A percentile compares a stretch with the other conserved stretches of the same genome.
Evolutionary conservation across 2,888 invertebrate species (phyloP).

Genomic region (Drosophila diplacantha): DNA sequence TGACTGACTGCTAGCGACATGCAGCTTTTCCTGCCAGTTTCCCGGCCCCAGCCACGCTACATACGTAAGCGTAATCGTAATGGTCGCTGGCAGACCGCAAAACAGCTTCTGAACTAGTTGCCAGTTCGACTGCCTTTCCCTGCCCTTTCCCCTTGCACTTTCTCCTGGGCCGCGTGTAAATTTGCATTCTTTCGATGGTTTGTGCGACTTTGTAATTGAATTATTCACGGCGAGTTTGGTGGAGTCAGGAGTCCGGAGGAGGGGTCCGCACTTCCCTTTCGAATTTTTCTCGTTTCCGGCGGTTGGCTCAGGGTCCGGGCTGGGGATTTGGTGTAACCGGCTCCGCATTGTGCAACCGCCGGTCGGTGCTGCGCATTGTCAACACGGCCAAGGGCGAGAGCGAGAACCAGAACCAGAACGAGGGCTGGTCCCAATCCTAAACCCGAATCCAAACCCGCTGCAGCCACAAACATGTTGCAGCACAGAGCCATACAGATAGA

Average conservation of each 20-base stretch:
- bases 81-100: constrained; percentile 37
- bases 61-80: constrained; percentile 37
- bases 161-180: constrained; percentile 14
- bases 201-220: constrained; percentile 68
- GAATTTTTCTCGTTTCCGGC: constrained; percentile 36
- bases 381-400: constrained; percentile 16
- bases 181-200: constrained; percentile 57
- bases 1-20: constrained; percentile 62
- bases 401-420: not conserved
- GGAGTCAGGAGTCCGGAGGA: constrained; percentile 1
- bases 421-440: constrained; percentile 5
- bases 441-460: constrained; percentile 11
- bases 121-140: constrained; percentile 18
- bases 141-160: not conserved
- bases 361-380: constrained; percentile 29
- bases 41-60: constrained; percentile 3
- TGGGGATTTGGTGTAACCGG: constrained; percentile 41
- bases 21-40: constrained; percentile 25
- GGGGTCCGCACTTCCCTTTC: constrained; percentile 10
- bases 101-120: constrained; percentile 41
- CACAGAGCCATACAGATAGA: constrained; percentile 28
- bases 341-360: constrained; percentile 51
- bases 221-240: constrained; percentile 54
- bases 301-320: constrained; percentile 18
- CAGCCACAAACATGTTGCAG: constrained; percentile 64